Evolutionary conservation across 23 tunicate species (phyloP).

Genomic region (Botrylloides violaceus): DNA sequence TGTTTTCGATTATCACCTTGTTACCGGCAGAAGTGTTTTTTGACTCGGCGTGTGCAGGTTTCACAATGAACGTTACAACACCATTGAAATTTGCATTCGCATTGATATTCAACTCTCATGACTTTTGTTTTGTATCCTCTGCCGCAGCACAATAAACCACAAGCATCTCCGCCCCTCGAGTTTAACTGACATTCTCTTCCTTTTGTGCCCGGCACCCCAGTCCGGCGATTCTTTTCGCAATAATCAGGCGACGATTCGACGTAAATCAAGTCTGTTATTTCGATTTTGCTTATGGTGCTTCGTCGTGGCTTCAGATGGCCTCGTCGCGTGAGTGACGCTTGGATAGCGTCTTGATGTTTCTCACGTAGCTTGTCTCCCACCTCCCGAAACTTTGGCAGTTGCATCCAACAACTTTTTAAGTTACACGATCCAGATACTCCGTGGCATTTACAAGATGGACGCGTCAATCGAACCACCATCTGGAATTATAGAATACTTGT

Average conservation of each 20-base stretch:
- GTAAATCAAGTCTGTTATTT: constrained; percentile 41
- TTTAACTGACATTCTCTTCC: constrained; percentile 68
- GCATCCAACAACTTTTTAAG: constrained; percentile 89
- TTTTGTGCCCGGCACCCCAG: constrained; percentile 68
- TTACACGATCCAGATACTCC: constrained; percentile 93
- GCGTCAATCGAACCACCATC: constrained; percentile 54
- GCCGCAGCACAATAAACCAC: constrained; percentile 86
- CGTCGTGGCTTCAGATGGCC: constrained; percentile 39
- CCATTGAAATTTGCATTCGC: constrained; percentile 91
- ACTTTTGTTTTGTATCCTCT: constrained; percentile 50
- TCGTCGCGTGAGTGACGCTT: constrained; percentile 34
- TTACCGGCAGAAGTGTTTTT: constrained; percentile 61
- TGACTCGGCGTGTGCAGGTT: constrained; percentile 42
- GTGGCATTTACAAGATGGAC: constrained; percentile 91
- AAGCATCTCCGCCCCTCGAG: constrained; percentile 71
- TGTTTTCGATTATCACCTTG: no score
- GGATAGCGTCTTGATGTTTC: constrained; percentile 44
- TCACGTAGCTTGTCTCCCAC: constrained; percentile 62
- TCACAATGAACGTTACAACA: constrained; percentile 89
- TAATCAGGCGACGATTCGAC: constrained; percentile 92
- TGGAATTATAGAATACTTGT: constrained; percentile 8
- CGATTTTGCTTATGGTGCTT: not conserved
- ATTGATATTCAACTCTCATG: constrained; percentile 48
- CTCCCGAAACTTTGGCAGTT: constrained; percentile 67
- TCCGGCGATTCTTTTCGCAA: constrained; percentile 46